phyloP scores from a whole-genome alignment of 2,888 invertebrate species.

The Hirudinaria manillensis region DNA sequence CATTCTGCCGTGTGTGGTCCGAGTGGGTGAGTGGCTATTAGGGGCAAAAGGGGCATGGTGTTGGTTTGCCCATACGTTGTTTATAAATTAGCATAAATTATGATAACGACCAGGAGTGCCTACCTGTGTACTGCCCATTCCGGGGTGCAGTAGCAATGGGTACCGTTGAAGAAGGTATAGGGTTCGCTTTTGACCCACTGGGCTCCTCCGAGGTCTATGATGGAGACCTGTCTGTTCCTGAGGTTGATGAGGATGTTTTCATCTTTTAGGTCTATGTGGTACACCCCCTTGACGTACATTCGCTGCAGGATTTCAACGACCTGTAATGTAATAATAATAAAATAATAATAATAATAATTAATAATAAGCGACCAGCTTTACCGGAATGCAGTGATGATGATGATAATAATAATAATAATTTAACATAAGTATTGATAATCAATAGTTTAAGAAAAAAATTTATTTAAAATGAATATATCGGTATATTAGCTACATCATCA shows the following conservation, averaged over 20 bases:
- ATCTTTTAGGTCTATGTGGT: constrained; percentile 9
- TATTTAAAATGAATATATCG: too few relatives aligned
- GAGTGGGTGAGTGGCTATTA: too few relatives aligned
- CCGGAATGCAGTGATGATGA: not conserved
- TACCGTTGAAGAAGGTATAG: not conserved
- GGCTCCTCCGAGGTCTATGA: not conserved
- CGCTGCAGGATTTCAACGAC: not conserved
- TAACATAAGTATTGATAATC: not conserved
- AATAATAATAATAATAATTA: too few relatives aligned
- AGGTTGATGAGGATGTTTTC: not conserved
- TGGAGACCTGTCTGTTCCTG: not conserved
- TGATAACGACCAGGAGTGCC: not conserved
- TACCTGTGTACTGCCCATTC: not conserved
- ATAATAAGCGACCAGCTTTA: not conserved
- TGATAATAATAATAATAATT: not conserved
- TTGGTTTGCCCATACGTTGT: too few relatives aligned
- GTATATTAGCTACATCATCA: not conserved
- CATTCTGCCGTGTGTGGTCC: too few relatives aligned
- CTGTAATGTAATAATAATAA: not conserved
- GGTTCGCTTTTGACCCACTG: not conserved
- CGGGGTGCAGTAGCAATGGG: not conserved
- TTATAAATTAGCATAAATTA: too few relatives aligned
- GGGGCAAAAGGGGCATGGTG: too few relatives aligned
- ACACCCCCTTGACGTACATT: not conserved
- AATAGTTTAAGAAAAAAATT: too few relatives aligned